A percentile compares a stretch with the other conserved stretches of the same genome.
Conservation (phyloP, 2,888 invertebrate genomes). For the Cantharis nigra region DNA sequence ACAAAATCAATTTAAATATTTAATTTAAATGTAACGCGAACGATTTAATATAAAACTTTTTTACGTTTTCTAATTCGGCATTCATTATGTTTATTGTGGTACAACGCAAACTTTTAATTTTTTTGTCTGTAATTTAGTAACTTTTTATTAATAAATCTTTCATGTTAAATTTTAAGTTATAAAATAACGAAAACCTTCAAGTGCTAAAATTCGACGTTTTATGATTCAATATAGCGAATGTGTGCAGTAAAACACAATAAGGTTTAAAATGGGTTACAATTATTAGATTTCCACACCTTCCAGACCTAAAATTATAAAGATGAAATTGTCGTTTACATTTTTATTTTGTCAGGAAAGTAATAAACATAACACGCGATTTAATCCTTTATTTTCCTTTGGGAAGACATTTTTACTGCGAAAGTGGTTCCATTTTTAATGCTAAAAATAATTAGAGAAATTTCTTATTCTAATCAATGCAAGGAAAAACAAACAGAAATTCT, state of each 20-base stretch:
- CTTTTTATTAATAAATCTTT: neutral
- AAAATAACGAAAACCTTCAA: neutral
- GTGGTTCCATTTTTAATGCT: neutral
- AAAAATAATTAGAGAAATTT: too few relatives aligned
- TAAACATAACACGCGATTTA: neutral
- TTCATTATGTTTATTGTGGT: neutral
- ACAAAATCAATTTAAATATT: neutral
- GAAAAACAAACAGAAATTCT: too few relatives aligned
- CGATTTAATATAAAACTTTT: neutral
- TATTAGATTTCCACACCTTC: neutral
- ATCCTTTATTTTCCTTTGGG: neutral
- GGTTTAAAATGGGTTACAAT: neutral
- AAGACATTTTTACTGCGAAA: neutral
- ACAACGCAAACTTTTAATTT: neutral
- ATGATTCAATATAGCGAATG: neutral
- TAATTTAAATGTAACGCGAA: neutral
- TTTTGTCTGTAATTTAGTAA: neutral
- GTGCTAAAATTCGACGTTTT: neutral
- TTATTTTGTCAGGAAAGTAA: neutral
- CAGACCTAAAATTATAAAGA: neutral
- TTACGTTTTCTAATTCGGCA: neutral
- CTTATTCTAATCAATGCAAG: too few relatives aligned
- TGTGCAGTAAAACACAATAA: neutral
- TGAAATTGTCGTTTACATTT: neutral
- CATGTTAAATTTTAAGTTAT: neutral